Conservation (phyloP, 2,888 invertebrate genomes). For the Tanytarsus gracilentus region DNA sequence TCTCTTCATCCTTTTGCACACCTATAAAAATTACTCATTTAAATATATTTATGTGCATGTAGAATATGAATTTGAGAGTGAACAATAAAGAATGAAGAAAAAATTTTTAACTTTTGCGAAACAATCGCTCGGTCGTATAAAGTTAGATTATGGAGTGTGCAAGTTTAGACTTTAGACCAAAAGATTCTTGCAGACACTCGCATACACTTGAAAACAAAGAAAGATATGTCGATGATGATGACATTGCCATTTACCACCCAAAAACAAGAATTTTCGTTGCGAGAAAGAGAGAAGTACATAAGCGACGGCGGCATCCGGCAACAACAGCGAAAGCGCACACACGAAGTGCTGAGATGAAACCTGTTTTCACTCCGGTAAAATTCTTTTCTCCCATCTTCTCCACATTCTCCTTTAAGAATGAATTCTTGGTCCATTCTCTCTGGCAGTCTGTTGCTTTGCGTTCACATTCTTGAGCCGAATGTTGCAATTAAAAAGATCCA, state of each 20-base stretch:
- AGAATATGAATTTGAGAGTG: background rate
- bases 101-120: background rate
- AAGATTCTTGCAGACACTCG: background rate
- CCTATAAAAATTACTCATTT: constrained; percentile 5
- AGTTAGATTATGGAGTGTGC: background rate
- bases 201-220: background rate
- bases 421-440: background rate
- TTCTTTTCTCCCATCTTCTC: constrained; percentile 22
- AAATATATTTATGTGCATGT: background rate
- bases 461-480: too few relatives aligned
- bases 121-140: too few relatives aligned
- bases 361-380: constrained; percentile 1
- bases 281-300: background rate
- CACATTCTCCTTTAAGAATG: too few relatives aligned
- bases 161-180: background rate
- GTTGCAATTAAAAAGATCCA: too few relatives aligned
- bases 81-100: background rate
- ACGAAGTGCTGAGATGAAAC: background rate
- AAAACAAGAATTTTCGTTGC: background rate
- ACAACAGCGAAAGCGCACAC: background rate
- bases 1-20: constrained; percentile 12
- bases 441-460: background rate
- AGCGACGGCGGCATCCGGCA: background rate
- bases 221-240: background rate
- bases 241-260: constrained; percentile 8